phyloP scores from a whole-genome alignment of 2,888 invertebrate genomes.

The Philereme vetulata region DNA sequence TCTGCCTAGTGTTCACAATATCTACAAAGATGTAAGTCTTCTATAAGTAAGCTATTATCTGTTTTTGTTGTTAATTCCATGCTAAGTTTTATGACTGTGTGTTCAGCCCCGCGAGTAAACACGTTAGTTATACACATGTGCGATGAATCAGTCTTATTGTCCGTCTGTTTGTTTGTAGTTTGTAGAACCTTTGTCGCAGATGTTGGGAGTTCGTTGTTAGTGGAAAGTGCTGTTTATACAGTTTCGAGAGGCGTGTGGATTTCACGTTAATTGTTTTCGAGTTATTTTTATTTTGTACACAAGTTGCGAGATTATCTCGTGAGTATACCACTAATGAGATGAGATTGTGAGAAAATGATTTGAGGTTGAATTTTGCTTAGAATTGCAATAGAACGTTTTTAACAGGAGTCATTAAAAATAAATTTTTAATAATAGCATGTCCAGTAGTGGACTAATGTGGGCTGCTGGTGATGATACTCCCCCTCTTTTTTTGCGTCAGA shows the following conservation, averaged over 20 bases:
- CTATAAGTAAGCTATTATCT: too few species aligned
- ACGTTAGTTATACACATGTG: not conserved
- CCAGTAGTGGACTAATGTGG: too few species aligned
- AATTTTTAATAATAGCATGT: too few species aligned
- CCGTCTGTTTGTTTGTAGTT: conserved; percentile 15
- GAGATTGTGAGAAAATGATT: too few species aligned
- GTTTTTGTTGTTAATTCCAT: not conserved
- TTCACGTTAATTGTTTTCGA: not conserved
- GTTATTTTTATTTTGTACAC: not conserved
- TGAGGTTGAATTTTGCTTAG: too few species aligned
- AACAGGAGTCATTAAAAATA: too few species aligned
- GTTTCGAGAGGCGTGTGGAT: not conserved
- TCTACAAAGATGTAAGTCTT: too few species aligned
- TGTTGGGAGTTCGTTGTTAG: conserved; percentile 10
- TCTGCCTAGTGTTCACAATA: too few species aligned
- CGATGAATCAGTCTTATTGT: conserved; percentile 17
- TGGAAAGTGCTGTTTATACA: conserved; percentile 13
- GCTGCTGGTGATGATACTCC: too few species aligned
- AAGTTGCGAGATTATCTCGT: not conserved
- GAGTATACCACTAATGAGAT: too few species aligned
- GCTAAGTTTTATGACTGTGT: not conserved
- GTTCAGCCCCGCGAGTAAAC: not conserved
- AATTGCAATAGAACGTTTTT: too few species aligned
- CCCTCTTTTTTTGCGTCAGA: too few species aligned
- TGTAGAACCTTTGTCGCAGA: conserved; percentile 12